These are phyloP conservation scores for Calliphora vomitoria DNA, from an alignment of 2,888 invertebrate species.

Conservation along the genomic window DNA sequence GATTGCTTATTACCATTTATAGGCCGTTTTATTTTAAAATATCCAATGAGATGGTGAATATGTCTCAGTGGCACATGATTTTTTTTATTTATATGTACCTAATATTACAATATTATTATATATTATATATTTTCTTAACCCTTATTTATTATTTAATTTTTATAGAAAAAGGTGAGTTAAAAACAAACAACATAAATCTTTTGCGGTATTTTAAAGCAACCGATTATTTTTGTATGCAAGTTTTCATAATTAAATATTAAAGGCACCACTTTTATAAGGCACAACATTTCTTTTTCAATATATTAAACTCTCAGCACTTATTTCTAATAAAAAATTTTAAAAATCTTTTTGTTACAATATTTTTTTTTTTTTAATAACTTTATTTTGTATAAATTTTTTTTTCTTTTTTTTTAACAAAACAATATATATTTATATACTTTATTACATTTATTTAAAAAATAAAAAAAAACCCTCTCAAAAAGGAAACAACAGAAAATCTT, in stretches of 20 bases:
- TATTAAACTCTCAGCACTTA: constrained; percentile 41
- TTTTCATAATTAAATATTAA: constrained; percentile 9
- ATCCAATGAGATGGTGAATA: too few species aligned
- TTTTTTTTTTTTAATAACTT: background rate
- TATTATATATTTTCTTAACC: too few species aligned
- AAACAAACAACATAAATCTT: background rate
- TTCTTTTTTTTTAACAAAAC: constrained; percentile 1
- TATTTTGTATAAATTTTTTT: constrained; percentile 48
- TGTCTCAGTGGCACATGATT: too few species aligned
- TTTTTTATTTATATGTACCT: too few species aligned
- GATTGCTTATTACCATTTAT: too few species aligned
- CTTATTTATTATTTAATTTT: background rate
- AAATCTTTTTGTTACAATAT: constrained; percentile 42
- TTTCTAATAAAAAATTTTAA: constrained; percentile 30
- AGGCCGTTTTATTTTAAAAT: too few species aligned
- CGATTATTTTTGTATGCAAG: constrained; percentile 32
- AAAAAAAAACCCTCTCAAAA: constrained; percentile 33
- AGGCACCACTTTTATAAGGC: constrained; percentile 27
- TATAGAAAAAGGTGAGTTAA: constrained; percentile 51
- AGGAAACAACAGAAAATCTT: constrained; percentile 51
- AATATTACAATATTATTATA: too few species aligned
- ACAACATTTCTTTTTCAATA: background rate
- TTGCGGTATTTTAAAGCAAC: background rate
- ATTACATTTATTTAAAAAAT: constrained; percentile 37
- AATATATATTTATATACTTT: constrained; percentile 51